phyloP scores from a whole-genome alignment of 2,797 vertebrate genomes.

The Chrysocyon brachyurus region DNA sequence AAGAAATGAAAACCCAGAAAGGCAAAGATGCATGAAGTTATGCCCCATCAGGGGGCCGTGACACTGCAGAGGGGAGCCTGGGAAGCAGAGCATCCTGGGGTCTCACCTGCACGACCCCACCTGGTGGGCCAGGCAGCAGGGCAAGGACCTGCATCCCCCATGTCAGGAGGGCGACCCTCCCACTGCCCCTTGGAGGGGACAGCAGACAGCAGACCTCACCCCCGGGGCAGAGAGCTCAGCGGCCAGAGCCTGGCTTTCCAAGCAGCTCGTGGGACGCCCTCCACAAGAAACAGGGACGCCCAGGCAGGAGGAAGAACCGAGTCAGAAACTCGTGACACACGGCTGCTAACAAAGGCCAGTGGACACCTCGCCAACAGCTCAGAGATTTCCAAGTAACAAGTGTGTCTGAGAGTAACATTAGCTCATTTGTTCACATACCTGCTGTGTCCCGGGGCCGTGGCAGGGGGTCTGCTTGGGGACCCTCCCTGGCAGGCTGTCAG shows the following conservation, averaged over 20 bases:
- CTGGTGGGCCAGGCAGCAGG: neutral
- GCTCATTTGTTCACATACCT: neutral
- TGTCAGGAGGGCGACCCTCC: neutral
- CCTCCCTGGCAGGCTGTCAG: rapidly evolving
- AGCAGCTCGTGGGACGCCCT: rapidly evolving
- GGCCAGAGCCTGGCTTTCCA: rapidly evolving
- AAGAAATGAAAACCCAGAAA: too few species aligned
- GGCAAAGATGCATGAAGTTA: neutral
- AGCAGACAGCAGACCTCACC: neutral
- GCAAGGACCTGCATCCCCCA: neutral
- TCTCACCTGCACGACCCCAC: neutral
- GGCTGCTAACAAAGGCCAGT: too few species aligned
- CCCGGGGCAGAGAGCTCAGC: neutral
- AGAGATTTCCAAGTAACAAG: too few species aligned
- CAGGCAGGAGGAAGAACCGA: neutral
- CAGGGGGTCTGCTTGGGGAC: neutral
- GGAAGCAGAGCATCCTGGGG: neutral
- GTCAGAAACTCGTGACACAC: rapidly evolving
- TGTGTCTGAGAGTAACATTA: neutral
- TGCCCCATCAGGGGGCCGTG: neutral
- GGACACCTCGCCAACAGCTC: too few species aligned
- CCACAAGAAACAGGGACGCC: neutral
- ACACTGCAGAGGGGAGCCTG: neutral
- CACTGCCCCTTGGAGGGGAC: neutral
- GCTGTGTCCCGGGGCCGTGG: rapidly evolving